Percentiles rank a stretch among this genome's conserved stretches.
phyloP scores from a whole-genome alignment of 2,888 invertebrate genomes.

The Phania funesta region DNA sequence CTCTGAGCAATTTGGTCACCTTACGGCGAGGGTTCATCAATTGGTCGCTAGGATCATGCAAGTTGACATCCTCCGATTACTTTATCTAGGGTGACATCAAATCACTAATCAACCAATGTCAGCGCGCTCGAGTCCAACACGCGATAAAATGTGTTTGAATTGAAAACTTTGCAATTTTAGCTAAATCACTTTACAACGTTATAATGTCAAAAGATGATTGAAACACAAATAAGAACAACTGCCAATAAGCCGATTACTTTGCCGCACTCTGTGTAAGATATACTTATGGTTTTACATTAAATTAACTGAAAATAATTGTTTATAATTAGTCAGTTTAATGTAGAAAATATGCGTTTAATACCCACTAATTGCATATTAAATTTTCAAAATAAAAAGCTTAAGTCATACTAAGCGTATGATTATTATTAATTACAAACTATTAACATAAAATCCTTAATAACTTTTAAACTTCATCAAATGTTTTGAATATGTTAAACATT shows the following conservation, averaged over 20 bases:
- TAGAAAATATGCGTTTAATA: not conserved
- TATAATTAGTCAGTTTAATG: not conserved
- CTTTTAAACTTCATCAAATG: not conserved
- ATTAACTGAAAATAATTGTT: not conserved
- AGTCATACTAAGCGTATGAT: conserved; percentile 22
- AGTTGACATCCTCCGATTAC: no score
- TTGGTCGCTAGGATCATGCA: no score
- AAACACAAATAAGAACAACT: no score
- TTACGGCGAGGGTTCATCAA: no score
- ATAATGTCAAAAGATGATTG: no score
- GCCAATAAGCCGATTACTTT: not conserved
- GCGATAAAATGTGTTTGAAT: no score
- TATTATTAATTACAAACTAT: conserved; percentile 27
- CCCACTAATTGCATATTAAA: not conserved
- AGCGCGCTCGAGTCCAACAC: no score
- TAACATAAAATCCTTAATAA: conserved; percentile 5
- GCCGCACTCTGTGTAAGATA: not conserved
- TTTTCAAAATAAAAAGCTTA: not conserved
- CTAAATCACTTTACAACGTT: no score
- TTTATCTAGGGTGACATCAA: no score
- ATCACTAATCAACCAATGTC: no score
- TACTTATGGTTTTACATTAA: not conserved
- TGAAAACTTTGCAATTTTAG: no score
- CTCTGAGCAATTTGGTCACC: no score
- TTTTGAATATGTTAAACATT: not conserved